Evolutionary conservation across 2,888 invertebrate species (phyloP), one percentile per base, ranked within the genome.

Genomic region (Cheilosia vulpina): DNA sequence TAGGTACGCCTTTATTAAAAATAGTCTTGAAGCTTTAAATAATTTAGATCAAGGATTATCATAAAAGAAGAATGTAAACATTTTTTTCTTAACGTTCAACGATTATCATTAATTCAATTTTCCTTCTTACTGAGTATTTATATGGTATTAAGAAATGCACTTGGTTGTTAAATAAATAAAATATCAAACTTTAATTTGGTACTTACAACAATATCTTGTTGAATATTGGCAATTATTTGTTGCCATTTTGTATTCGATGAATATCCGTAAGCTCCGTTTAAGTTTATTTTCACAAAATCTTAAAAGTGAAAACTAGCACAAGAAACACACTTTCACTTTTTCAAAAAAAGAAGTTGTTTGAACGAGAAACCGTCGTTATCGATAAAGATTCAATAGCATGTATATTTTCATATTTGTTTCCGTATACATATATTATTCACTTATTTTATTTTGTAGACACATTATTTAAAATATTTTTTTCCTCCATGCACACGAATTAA

Each of bases 181-280:
- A 34, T 45, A 17, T 19, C 24, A 13, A 38, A 53, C n/a, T 21
- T 31, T 41, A 57, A 41, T 55, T 31, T 24, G n/a, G 9, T 87
- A 92, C 92, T 92, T 92, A 92, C 92, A 92, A 89, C 92, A 92
- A 89, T 92, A 92, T 89, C 92, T 89, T 55, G 92, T 92, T 69
- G 92, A 92, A 88, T 92, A 92, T 89, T 92, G 92, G 87, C 92
- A 92, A 89, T 92, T 92, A 88, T 90, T 88, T 87, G 88, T 87
- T 78, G 89, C 88, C 89, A 89, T 89, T 77, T 7, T 78, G 15
- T 52, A 55, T 31, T 41, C 63, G 19, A 31, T 19, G 34, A 60
- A 58, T 65, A 60, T 63, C 60, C 41, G 53, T 47, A 19, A 41
- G 45, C 27, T 13, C 7, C 63, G 41, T 43, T 52, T 69, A 6